Evolutionary conservation across 2,888 invertebrate species (phyloP), one percentile per base, ranked within the genome.

Genomic region (Apotomis capreana): DNA sequence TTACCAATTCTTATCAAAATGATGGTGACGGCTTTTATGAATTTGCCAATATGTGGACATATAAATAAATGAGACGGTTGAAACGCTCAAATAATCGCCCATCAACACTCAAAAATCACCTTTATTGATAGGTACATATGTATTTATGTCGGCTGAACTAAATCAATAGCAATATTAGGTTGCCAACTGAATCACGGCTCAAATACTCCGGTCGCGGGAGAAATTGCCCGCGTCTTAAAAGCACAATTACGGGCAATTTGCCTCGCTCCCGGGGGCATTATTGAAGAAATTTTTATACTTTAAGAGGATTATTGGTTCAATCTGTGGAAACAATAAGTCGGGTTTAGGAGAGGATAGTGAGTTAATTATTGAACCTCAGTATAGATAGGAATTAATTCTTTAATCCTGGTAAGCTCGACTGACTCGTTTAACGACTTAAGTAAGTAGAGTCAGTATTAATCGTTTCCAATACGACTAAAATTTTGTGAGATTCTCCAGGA

Each of bases 221-320:
- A 71, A 83, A 84, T 83, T 84, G 85, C 80, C 84, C 82, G 82
- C 78, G 82, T 79, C 88, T 89, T 92, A 90, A 92, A 92, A 92
- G 92, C 91, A 82, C 92, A 92, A 92, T 92, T 92, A 92, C 82
- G 81, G 77, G 87, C 90, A 92, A 92, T 92, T 91, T 90, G 85
- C 88, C 79, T 83, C 87, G 81, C 86, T 83, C 77, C 79, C 78
- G 70, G 84, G 87, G 84, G 85, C 88, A 89, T 92, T 90, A 90
- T 89, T 90, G 86, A 82, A 84, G 77, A 77, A 81, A 82, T 83
- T 80, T 79, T 77, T 71, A 76, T 62, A 75, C 76, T 73, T 63
- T 80, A 81, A 83, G 80, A 78, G 76, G 81, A 81, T 84, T 81
- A 81, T 75, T 73, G 59, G 70, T 73, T 75, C 75, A 67, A 76